Evolutionary conservation across 1,140 invertebrate genomes (phyloP).

Genomic region (Matsumurasca onukii): DNA sequence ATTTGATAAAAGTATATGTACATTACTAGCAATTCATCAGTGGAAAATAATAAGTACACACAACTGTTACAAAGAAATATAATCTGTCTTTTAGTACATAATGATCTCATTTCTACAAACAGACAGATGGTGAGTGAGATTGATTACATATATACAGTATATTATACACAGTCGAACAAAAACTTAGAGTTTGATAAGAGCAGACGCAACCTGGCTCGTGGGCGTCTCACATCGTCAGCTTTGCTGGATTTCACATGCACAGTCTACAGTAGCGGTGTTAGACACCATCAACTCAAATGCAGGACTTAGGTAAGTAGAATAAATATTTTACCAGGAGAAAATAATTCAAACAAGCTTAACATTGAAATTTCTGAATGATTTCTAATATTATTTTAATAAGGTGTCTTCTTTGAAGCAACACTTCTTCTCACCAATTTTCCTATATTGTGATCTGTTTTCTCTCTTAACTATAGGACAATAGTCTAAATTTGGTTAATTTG

Average conservation of each 20-base stretch:
- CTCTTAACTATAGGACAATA: no score
- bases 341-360: neutral
- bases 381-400: no score
- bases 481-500: no score
- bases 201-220: neutral
- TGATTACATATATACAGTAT: constrained; percentile 24
- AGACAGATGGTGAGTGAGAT: constrained; percentile 2
- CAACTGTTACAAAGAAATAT: constrained; percentile 25
- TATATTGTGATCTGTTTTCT: no score
- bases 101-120: constrained; percentile 6
- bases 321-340: neutral
- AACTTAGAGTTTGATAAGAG: neutral
- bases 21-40: no score
- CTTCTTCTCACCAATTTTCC: no score
- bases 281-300: neutral
- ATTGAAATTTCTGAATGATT: no score
- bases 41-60: neutral
- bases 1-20: no score
- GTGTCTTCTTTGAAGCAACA: no score
- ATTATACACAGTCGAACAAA: neutral
- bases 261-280: neutral
- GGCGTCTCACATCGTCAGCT: neutral
- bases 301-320: neutral
- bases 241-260: neutral
- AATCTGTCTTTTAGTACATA: constrained; percentile 17